phyloP scores from a whole-genome alignment of 2,888 invertebrate genomes.

The Pedicia rivosa region DNA sequence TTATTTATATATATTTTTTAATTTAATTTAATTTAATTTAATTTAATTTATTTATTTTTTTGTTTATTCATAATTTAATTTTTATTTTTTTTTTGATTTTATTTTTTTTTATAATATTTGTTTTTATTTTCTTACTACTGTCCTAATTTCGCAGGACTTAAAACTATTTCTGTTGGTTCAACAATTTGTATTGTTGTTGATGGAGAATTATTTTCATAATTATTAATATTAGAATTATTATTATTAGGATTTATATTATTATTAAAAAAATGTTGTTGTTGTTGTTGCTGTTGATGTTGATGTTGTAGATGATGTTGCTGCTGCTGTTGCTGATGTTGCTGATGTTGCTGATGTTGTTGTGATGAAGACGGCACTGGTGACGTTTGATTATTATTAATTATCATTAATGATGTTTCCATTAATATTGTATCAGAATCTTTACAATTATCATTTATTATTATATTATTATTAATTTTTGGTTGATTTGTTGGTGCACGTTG shows the following conservation, averaged over 20 bases:
- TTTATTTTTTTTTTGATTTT: too few relatives aligned
- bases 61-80: too few relatives aligned
- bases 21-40: too few relatives aligned
- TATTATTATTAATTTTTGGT: slow-evolving; percentile 15
- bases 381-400: slow-evolving; percentile 15
- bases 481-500: slow-evolving; percentile 25
- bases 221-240: too few relatives aligned
- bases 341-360: slow-evolving; percentile 8
- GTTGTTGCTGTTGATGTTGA: slow-evolving; percentile 1
- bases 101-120: neutral
- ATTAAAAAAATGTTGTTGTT: neutral
- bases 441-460: slow-evolving; percentile 8
- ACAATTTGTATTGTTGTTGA: neutral
- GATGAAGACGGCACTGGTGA: slow-evolving; percentile 5
- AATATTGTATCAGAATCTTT: slow-evolving; percentile 18
- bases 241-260: too few relatives aligned
- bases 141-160: slow-evolving; percentile 31
- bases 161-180: slow-evolving; percentile 21
- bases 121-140: slow-evolving; percentile 17
- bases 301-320: slow-evolving; percentile 19
- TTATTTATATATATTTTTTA: too few relatives aligned
- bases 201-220: slow-evolving; percentile 6
- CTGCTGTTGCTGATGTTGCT: slow-evolving; percentile 17
- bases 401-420: slow-evolving; percentile 28
- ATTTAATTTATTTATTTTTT: too few relatives aligned